phyloP scores from a whole-genome alignment of 2,797 vertebrate genomes.

The Hylomyscus alleni region DNA sequence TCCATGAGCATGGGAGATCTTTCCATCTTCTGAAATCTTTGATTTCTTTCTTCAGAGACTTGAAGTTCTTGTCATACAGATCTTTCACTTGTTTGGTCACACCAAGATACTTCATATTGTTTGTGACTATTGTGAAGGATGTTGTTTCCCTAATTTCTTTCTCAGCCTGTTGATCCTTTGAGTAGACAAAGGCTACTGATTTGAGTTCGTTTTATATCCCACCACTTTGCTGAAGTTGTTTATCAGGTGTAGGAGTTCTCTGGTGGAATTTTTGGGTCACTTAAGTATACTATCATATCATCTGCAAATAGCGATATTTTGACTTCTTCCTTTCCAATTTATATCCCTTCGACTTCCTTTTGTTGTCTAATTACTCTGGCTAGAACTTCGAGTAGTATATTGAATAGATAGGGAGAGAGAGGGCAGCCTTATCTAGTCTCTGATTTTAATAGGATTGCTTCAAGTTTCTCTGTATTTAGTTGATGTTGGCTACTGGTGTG shows the following conservation, averaged over 20 bases:
- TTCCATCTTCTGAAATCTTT: neutral
- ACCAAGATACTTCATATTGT: neutral
- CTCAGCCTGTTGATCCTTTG: neutral
- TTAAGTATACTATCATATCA: neutral
- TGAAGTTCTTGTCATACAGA: neutral
- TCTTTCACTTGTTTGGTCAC: neutral
- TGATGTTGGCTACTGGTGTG: neutral
- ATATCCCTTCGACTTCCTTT: neutral
- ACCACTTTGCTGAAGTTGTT: neutral
- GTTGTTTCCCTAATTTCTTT: neutral
- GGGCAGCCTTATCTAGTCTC: neutral
- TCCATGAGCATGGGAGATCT: too few species aligned
- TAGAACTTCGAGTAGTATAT: neutral
- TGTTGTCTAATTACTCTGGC: neutral
- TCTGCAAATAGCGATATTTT: neutral
- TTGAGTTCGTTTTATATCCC: neutral
- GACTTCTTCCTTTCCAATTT: neutral
- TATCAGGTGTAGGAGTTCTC: neutral
- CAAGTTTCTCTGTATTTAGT: neutral
- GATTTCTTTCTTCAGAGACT: neutral
- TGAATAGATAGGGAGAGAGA: neutral
- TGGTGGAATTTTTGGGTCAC: neutral
- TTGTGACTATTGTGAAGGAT: neutral
- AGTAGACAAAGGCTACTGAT: neutral
- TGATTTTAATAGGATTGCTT: neutral